Percentiles rank a stretch among this genome's conserved stretches.
These are phyloP conservation scores for Cybosia mesomella DNA, from an alignment of 2,888 invertebrate species.

Conservation along the genomic window DNA sequence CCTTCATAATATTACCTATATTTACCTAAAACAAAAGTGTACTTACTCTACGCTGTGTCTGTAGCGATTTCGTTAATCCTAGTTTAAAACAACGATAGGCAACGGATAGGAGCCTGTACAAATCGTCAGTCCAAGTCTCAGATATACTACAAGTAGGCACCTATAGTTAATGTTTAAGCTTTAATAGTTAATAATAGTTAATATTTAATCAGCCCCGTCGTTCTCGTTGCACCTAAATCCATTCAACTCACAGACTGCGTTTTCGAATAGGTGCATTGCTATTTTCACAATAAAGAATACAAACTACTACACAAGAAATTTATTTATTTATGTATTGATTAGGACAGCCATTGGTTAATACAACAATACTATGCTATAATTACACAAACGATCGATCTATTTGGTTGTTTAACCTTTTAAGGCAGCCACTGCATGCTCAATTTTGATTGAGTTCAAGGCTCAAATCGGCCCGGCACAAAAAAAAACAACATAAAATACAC, in stretches of 20 bases:
- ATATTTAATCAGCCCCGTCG: constrained; percentile 61
- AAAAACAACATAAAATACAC: too few species aligned
- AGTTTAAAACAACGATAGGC: constrained; percentile 29
- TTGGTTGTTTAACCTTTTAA: too few species aligned
- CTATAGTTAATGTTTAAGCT: constrained; percentile 25
- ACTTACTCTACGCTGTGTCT: constrained; percentile 14
- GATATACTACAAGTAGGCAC: constrained; percentile 33
- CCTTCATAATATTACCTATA: constrained; percentile 15
- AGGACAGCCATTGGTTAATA: too few species aligned
- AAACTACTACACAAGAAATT: constrained; percentile 47
- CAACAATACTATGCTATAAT: too few species aligned
- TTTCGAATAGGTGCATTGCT: constrained; percentile 51
- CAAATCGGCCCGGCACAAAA: too few species aligned
- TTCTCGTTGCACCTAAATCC: constrained; percentile 39
- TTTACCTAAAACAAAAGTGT: constrained; percentile 24
- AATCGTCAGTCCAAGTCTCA: constrained; percentile 27
- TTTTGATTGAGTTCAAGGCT: too few species aligned
- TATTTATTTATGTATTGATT: too few species aligned
- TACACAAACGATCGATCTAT: too few species aligned
- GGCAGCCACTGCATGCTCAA: too few species aligned
- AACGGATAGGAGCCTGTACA: constrained; percentile 25
- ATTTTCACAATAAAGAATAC: constrained; percentile 69
- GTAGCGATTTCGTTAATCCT: constrained; percentile 27
- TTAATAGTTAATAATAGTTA: too few species aligned
- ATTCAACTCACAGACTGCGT: constrained; percentile 38